phyloP scores from a whole-genome alignment of 2,797 vertebrate species.

The Oreortyx pictus region DNA sequence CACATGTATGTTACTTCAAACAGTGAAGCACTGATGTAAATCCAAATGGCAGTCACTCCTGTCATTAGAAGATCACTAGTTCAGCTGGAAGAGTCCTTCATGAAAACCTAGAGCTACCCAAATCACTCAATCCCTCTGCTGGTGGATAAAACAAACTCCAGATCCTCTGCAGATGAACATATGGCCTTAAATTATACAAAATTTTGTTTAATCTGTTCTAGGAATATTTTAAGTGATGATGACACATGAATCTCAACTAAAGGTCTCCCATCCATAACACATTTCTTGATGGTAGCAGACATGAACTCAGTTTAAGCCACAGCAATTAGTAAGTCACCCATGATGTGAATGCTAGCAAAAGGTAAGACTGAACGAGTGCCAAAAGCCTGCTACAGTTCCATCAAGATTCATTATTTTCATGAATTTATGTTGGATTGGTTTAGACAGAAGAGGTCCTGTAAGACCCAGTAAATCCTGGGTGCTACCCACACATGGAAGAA shows the following conservation, averaged over 20 bases:
- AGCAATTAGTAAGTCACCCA: not conserved
- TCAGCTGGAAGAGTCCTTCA: conserved; percentile 27
- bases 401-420: not conserved
- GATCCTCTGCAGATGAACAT: conserved; percentile 24
- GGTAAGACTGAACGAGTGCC: not conserved
- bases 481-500: not conserved
- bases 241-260: conserved; percentile 15
- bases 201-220: conserved; percentile 36
- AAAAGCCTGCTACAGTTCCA: not conserved
- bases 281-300: not conserved
- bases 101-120: not conserved
- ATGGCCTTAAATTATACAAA: conserved; percentile 6
- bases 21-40: not conserved
- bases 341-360: not conserved
- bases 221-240: conserved; percentile 29
- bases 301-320: not conserved
- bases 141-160: conserved; percentile 36
- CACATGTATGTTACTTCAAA: not conserved
- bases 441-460: not conserved
- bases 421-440: not conserved
- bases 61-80: not conserved
- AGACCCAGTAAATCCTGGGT: not conserved
- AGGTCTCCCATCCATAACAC: not conserved
- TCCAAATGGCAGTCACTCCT: not conserved
- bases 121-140: conserved; percentile 2